phyloP scores from a whole-genome alignment of 2,888 invertebrate genomes.

The Xestoiulus laeticollis region DNA sequence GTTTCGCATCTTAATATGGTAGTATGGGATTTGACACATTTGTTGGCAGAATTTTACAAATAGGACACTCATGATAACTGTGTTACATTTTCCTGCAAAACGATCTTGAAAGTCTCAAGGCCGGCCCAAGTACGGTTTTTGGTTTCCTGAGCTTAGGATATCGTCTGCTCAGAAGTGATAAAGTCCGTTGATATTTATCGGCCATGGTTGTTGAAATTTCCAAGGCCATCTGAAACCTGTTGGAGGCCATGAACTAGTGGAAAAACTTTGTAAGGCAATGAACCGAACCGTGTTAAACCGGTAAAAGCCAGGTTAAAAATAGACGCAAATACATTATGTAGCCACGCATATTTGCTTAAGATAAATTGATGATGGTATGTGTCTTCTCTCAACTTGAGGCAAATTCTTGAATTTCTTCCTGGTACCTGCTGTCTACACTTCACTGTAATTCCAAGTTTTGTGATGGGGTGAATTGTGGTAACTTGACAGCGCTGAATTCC shows the following conservation, averaged over 20 bases:
- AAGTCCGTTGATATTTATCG: neutral
- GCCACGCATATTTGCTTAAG: neutral
- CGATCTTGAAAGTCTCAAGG: too few relatives aligned
- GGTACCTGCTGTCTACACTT: neutral
- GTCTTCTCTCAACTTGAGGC: neutral
- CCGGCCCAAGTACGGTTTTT: neutral
- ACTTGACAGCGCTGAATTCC: neutral
- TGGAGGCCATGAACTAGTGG: neutral
- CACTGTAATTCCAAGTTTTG: neutral
- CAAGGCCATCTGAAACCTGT: conserved; percentile 25
- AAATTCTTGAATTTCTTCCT: neutral
- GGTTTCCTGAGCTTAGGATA: neutral
- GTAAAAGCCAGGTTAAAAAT: conserved; percentile 15
- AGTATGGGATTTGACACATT: too few relatives aligned
- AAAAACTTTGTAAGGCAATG: conserved; percentile 18
- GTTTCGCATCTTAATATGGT: too few relatives aligned
- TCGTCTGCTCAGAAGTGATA: too few relatives aligned
- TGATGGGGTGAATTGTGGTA: neutral
- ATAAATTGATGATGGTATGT: neutral
- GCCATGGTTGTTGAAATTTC: neutral
- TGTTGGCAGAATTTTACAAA: too few relatives aligned
- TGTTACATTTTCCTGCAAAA: too few relatives aligned
- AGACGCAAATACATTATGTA: conserved; percentile 1
- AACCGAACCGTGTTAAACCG: conserved; percentile 20
- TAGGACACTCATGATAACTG: too few relatives aligned